These are phyloP conservation scores for Trogon surrucura DNA, from an alignment of 2,113 vertebrate species.

Conservation along the genomic window DNA sequence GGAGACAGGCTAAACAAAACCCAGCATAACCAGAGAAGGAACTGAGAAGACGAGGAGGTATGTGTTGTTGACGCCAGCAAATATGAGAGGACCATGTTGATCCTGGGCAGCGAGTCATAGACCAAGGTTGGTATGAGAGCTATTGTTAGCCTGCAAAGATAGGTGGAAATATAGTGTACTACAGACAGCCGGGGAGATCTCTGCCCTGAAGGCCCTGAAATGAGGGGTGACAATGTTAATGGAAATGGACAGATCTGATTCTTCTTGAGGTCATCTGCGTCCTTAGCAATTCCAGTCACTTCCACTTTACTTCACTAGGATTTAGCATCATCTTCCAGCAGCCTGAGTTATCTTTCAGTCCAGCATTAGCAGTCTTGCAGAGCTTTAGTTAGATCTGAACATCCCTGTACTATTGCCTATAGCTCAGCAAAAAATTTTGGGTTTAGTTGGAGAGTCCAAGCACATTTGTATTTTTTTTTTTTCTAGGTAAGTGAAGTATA, in stretches of 20 bases:
- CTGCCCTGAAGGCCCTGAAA: not conserved
- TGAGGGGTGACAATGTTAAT: slow-evolving; percentile 7
- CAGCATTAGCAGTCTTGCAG: not conserved
- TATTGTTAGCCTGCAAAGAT: not conserved
- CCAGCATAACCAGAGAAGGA: not conserved
- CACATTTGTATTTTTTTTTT: not conserved
- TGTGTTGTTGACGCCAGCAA: fast-evolving
- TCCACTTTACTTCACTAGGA: slow-evolving; percentile 40
- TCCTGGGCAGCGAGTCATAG: not conserved
- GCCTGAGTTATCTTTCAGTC: not conserved
- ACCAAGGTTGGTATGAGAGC: not conserved
- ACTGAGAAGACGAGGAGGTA: fast-evolving
- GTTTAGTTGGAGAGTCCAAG: not conserved
- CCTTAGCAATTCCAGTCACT: slow-evolving; percentile 32
- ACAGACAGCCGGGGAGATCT: not conserved
- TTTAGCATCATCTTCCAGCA: slow-evolving; percentile 47
- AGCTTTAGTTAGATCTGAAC: not conserved
- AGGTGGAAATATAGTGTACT: not conserved
- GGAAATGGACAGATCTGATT: slow-evolving; percentile 34
- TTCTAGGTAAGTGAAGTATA: not conserved
- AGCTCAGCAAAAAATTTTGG: not conserved
- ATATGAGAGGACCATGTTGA: not conserved
- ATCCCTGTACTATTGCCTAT: not conserved
- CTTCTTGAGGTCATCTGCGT: slow-evolving; percentile 29
- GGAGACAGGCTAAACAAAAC: not conserved